Base-by-base conservation (phyloP, 1,140 invertebrate species). In the Drosophila nigrodunni region DNA sequence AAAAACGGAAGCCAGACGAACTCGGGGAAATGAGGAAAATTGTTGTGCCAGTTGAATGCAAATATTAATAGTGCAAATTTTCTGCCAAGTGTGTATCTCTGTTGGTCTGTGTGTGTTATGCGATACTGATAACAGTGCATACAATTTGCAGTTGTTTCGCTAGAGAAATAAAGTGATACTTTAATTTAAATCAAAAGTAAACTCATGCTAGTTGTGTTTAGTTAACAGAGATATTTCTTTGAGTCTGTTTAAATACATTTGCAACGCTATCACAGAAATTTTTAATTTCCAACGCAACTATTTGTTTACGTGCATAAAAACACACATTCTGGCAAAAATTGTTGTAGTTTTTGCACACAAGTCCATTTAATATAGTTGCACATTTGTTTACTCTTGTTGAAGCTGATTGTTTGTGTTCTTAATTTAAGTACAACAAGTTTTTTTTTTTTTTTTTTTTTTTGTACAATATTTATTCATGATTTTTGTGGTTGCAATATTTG, bases 31-130 rank as follows among this genome's bases (percentile, higher is more conserved):
- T 54, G 35, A 9, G 37, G 37, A 30, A 43, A 30, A 34, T 41
- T 9, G 13, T 41, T 37, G 55, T 80, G 80, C 77, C 83, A 82
- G 83, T 82, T 87, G 80, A 87, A 87, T 80, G 83, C 73, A 87
- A 88, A 87, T 88, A 87, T 87, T 87, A 88, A 88, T 83, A 83
- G 83, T 77, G 80, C 85, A 88, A 83, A 89, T 88, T 88, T 88
- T 88, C 67, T 73, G 80, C 71, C 43, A 66, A 75, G 3, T 68
- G 58, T 46, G 13, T 74, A 43, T 25, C 25, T 46, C 13, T 46
- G n/a, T 60, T 25, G 11, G 41, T 59, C n/a, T 59, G 57, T 43
- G 13, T 59, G 18, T 34, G 8, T 37, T 7, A 37, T 43, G 39
- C 41, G 41, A 43, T 43, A 13, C 11, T 37, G 46, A 66, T 66